These are phyloP conservation scores for Hyaena hyaena DNA, from an alignment of 2,113 vertebrate species.

Conservation along the genomic window DNA sequence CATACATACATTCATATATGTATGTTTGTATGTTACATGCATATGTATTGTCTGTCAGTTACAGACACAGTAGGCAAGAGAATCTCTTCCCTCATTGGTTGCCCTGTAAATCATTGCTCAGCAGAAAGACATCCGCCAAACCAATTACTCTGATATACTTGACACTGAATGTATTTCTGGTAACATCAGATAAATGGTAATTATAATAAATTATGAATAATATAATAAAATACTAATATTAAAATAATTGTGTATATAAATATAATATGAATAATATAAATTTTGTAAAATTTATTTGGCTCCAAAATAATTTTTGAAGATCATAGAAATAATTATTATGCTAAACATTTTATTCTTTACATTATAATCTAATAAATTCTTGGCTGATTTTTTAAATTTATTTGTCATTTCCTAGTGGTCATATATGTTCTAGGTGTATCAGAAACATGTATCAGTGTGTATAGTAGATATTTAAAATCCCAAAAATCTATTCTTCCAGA, in stretches of 20 bases:
- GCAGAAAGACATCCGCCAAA: not conserved
- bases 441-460: not conserved
- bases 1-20: not conserved
- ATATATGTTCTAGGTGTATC: not conserved
- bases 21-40: not conserved
- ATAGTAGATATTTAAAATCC: not conserved
- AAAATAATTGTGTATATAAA: too few relatives aligned
- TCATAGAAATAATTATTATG: not conserved
- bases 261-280: not conserved
- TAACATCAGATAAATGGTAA: not conserved
- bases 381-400: not conserved
- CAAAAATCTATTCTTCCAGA: not conserved
- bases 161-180: not conserved
- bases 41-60: not conserved
- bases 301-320: not conserved
- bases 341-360: not conserved
- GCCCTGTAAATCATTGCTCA: not conserved
- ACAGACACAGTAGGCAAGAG: not conserved
- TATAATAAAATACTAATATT: too few relatives aligned
- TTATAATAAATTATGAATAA: not conserved
- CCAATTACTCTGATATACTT: not conserved
- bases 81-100: not conserved
- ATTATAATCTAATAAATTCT: not conserved
- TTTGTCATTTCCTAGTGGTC: not conserved
- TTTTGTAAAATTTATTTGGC: not conserved